Evolutionary conservation across 2,797 vertebrate genomes (phyloP).

Genomic region (Melanotaenia pygmaea): DNA sequence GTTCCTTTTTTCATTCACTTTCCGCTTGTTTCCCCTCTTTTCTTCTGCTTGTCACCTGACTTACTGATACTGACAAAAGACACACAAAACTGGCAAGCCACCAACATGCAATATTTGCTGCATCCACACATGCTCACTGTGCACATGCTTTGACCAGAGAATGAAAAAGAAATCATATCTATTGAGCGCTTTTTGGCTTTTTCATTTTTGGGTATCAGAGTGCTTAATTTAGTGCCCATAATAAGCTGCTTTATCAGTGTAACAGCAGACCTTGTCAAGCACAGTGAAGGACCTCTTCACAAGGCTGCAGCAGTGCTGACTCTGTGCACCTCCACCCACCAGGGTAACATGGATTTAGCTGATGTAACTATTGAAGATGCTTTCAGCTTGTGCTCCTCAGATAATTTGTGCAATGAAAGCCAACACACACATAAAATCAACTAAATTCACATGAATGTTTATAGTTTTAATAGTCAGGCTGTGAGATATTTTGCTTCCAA

Average conservation of each 20-base stretch:
- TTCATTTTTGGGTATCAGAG: constrained; percentile 44
- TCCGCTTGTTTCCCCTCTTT: constrained; percentile 33
- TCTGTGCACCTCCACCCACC: constrained; percentile 21
- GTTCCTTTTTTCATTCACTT: constrained; percentile 44
- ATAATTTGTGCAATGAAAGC: constrained; percentile 2
- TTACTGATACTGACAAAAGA: constrained; percentile 44
- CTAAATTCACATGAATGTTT: not conserved
- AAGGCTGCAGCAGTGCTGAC: constrained; percentile 16
- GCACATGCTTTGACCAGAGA: constrained; percentile 27
- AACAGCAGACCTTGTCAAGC: constrained; percentile 47
- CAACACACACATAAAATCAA: not conserved
- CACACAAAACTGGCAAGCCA: constrained; percentile 43
- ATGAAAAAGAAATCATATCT: constrained; percentile 24
- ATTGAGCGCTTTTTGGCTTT: constrained; percentile 29
- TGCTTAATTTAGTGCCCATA: constrained; percentile 51
- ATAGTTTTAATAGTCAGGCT: not conserved
- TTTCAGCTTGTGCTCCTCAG: not conserved
- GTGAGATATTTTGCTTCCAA: not conserved
- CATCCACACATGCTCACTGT: constrained; percentile 15
- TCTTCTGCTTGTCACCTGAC: constrained; percentile 51
- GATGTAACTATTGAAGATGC: constrained; percentile 14
- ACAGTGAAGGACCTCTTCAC: constrained; percentile 28
- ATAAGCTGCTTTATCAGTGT: constrained; percentile 60
- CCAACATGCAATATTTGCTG: constrained; percentile 41
- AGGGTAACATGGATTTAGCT: constrained; percentile 18